A percentile compares a stretch with the other conserved stretches of the same genome.
These are phyloP conservation scores for Micropterix aruncella DNA, from an alignment of 2,888 invertebrate species.

Conservation along the genomic window DNA sequence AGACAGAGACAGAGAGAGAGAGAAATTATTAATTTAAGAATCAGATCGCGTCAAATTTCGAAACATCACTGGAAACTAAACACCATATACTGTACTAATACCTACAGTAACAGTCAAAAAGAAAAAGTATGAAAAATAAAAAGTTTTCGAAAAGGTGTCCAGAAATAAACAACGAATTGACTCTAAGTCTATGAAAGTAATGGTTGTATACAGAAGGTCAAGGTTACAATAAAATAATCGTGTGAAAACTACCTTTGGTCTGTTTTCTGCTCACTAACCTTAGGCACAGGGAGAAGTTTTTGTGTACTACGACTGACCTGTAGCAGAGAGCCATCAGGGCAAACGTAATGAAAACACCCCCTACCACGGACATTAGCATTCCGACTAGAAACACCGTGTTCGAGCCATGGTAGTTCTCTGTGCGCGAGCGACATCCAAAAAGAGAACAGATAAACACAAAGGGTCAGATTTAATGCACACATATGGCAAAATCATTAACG, in stretches of 20 bases:
- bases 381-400: slow-evolving; percentile 96
- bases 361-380: slow-evolving; percentile 97
- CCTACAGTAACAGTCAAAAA: background rate
- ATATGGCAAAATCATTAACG: too few species aligned
- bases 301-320: slow-evolving; percentile 98
- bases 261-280: slow-evolving; percentile 92
- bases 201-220: background rate
- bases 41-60: background rate
- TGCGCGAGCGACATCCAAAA: slow-evolving; percentile 25
- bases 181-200: background rate
- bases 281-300: slow-evolving; percentile 97
- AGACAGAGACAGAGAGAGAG: background rate
- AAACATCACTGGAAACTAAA: slow-evolving; percentile 7
- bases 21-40: background rate
- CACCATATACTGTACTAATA: slow-evolving; percentile 27
- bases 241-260: slow-evolving; percentile 51
- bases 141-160: slow-evolving; percentile 13
- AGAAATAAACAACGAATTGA: background rate
- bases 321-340: slow-evolving; percentile 98
- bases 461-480: background rate
- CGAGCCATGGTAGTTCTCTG: slow-evolving; percentile 95
- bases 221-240: slow-evolving; percentile 13
- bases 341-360: slow-evolving; percentile 97
- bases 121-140: slow-evolving; percentile 19
- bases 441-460: slow-evolving; percentile 2